Conservation (phyloP, 2,113 vertebrate genomes). For the Nyctereutes procyonoides region DNA sequence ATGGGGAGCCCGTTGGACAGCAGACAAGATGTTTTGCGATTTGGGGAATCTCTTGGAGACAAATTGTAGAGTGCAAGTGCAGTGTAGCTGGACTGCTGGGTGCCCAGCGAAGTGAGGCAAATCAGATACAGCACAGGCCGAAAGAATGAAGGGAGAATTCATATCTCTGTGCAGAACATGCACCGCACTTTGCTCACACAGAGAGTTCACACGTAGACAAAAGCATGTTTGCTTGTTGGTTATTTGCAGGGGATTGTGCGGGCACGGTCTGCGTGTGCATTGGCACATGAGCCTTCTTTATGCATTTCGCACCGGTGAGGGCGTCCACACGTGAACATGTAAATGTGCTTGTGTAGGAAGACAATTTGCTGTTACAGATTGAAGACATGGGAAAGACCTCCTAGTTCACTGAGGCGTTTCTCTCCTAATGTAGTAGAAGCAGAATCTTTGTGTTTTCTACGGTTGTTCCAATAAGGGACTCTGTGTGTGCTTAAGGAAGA, state of each 20-base stretch:
- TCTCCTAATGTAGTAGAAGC: constrained; percentile 28
- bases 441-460: constrained; percentile 63
- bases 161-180: constrained; percentile 81
- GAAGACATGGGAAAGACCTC: constrained; percentile 69
- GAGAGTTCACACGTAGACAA: constrained; percentile 84
- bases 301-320: constrained; percentile 36
- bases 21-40: constrained; percentile 93
- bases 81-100: constrained; percentile 94
- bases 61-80: constrained; percentile 93
- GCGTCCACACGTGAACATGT: constrained; percentile 72
- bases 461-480: constrained; percentile 55
- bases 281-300: constrained; percentile 44
- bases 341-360: constrained; percentile 60
- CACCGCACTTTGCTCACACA: constrained; percentile 79
- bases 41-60: constrained; percentile 93
- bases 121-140: constrained; percentile 92
- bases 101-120: constrained; percentile 94
- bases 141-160: constrained; percentile 87
- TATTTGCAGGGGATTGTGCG: constrained; percentile 58
- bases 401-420: constrained; percentile 71
- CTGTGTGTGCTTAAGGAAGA: constrained; percentile 70
- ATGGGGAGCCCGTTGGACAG: constrained; percentile 88
- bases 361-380: constrained; percentile 80
- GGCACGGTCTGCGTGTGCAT: background rate
- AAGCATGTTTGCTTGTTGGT: constrained; percentile 80